A percentile compares a stretch with the other conserved stretches of the same genome.
Evolutionary conservation across 2,113 vertebrate genomes (phyloP).

Genomic region (Mastomys coucha): DNA sequence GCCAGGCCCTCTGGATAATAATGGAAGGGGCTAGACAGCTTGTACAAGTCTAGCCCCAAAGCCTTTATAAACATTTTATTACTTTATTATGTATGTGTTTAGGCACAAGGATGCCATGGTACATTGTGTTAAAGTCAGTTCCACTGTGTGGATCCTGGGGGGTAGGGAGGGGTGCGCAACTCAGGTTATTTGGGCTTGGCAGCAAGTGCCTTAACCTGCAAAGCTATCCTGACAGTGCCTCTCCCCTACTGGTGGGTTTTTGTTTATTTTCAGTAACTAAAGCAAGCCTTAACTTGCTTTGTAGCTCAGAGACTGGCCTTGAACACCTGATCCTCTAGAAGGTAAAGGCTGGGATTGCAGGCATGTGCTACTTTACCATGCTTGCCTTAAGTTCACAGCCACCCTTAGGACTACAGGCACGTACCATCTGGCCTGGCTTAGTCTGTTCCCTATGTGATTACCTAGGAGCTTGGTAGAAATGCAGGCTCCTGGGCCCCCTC

Average conservation of each 20-base stretch:
- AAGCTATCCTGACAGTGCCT: background rate
- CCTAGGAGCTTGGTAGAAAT: background rate
- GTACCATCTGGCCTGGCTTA: too few species aligned
- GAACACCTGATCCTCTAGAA: background rate
- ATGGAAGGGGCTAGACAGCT: background rate
- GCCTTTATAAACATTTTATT: background rate
- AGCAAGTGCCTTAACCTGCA: background rate
- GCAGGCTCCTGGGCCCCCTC: background rate
- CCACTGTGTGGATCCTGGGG: background rate
- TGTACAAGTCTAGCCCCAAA: background rate
- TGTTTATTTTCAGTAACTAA: background rate
- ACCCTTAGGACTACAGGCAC: background rate
- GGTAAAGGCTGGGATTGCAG: background rate
- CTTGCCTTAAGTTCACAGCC: background rate
- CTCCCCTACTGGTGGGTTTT: background rate
- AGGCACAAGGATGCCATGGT: background rate
- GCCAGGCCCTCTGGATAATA: background rate
- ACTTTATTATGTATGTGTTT: background rate
- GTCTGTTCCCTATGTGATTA: background rate
- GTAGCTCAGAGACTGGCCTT: background rate
- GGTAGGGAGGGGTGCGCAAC: background rate
- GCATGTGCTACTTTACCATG: background rate
- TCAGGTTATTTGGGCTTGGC: background rate
- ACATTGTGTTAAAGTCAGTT: background rate
- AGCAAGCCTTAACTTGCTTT: background rate